phyloP scores from a whole-genome alignment of 2,888 invertebrate genomes.

The Cheilosia vernalis region DNA sequence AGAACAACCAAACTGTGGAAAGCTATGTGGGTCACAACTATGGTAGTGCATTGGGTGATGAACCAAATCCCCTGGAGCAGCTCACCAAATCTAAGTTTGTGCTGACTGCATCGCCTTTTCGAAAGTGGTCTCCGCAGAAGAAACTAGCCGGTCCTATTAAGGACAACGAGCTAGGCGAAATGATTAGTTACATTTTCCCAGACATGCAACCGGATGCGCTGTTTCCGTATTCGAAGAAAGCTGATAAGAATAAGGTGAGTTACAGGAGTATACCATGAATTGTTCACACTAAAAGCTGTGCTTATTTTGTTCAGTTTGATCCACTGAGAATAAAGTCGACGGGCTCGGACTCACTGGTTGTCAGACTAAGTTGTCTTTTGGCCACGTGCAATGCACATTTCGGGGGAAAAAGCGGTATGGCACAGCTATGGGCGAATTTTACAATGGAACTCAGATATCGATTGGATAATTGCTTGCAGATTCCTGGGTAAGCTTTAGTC shows the following conservation, averaged over 20 bases:
- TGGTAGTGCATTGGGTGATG: constrained; percentile 84
- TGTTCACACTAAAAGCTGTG: background rate
- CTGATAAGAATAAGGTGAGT: constrained; percentile 84
- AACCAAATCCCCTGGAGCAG: constrained; percentile 86
- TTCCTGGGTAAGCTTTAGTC: constrained; percentile 91
- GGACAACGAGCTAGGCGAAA: constrained; percentile 89
- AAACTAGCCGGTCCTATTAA: constrained; percentile 90
- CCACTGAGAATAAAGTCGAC: constrained; percentile 89
- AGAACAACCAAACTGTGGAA: constrained; percentile 77
- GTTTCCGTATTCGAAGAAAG: constrained; percentile 84
- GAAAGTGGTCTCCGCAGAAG: constrained; percentile 78
- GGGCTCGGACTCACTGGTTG: constrained; percentile 90
- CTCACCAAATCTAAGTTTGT: constrained; percentile 90
- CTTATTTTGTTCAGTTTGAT: constrained; percentile 83
- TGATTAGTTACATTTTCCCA: constrained; percentile 93
- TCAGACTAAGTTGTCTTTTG: constrained; percentile 90
- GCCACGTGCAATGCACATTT: constrained; percentile 90
- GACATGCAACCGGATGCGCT: constrained; percentile 89
- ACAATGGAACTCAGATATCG: constrained; percentile 94
- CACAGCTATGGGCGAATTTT: constrained; percentile 97
- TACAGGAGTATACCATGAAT: background rate
- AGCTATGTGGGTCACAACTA: constrained; percentile 81
- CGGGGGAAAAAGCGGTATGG: constrained; percentile 89
- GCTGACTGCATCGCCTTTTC: constrained; percentile 29
- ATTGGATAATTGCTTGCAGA: constrained; percentile 91